Base-by-base conservation (phyloP, 2,113 vertebrate species). In the Pyxicephalus adspersus region DNA sequence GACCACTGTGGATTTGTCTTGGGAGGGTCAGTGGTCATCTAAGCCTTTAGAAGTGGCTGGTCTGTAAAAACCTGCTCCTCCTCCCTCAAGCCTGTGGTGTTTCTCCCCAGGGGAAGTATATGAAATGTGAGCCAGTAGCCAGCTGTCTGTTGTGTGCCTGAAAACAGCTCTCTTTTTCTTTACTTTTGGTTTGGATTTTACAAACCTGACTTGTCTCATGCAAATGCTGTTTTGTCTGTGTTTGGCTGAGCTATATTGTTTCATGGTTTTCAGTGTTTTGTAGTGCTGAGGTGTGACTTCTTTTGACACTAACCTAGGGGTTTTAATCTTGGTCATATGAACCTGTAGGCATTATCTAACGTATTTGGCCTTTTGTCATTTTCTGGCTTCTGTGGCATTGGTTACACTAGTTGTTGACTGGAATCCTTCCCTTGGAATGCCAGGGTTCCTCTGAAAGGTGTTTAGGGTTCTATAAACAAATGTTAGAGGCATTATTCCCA, bases 71-170 rank as follows among this genome's bases (percentile, higher is more conserved):
- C 54, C 76, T 72, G 9, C 75, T 51, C 82, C 82, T 70, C 75
- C 73, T 58, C 57, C 81, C 71, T 29, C 54, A 29, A 38, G 55
- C 67, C 55, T 65, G 67, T 26, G n/a, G 50, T 72, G 54, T 71
- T 77, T 77, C 64, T 77, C 65, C 63, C 66, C 51, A 38, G 71
- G 79, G 80, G 71, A 57, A 66, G 45, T 75, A 29, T 74, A 63
- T 66, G 80, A 75, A 82, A 82, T 82, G n/a, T 75, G 80, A 82
- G 29, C 70, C 51, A 50, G 51, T 65, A 75, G 57, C 51, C 80
- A 82, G 80, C 80, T 82, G 80, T 82, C 70, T 73, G 67, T 64
- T 63, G 57, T 68, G 57, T 72, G 60, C 45, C 31, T 54, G 61
- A 81, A 64, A 57, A 73, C 23, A 23, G 78, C 23, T 72, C 54